Evolutionary conservation across 2,888 invertebrate species (phyloP).

Genomic region (Chalcosyrphus nemorum): DNA sequence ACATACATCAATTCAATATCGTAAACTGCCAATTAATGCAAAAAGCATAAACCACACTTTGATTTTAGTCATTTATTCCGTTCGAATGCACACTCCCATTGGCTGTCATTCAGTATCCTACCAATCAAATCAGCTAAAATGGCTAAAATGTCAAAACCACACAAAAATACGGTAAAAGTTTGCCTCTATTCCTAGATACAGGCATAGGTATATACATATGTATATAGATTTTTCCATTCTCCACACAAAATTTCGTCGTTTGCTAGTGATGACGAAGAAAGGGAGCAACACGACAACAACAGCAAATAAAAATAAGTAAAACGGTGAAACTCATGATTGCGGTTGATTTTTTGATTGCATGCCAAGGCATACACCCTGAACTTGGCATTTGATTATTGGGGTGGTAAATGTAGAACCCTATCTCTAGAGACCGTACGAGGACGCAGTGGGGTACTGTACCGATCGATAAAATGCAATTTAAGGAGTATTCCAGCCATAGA

Average conservation of each 20-base stretch:
- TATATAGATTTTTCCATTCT: constrained; percentile 13
- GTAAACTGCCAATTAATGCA: constrained; percentile 28
- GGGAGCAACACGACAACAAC: not conserved
- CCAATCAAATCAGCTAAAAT: constrained; percentile 64
- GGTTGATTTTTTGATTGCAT: constrained; percentile 71
- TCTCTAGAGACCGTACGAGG: not conserved
- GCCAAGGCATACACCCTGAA: constrained; percentile 59
- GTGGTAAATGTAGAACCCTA: constrained; percentile 26
- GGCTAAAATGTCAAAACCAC: constrained; percentile 66
- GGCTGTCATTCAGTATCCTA: constrained; percentile 17
- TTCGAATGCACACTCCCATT: constrained; percentile 1
- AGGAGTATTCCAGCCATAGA: constrained; percentile 53
- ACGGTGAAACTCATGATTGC: constrained; percentile 55
- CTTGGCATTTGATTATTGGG: constrained; percentile 64
- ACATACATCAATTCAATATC: constrained; percentile 10
- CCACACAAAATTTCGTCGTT: constrained; percentile 27
- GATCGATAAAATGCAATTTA: constrained; percentile 71
- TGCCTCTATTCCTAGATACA: not conserved
- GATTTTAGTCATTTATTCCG: not conserved
- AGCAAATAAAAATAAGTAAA: constrained; percentile 35
- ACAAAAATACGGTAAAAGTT: constrained; percentile 15
- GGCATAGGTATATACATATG: too few species aligned
- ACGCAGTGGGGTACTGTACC: not conserved
- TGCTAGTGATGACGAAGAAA: not conserved
- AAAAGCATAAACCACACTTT: constrained; percentile 3